A percentile compares a stretch with the other conserved stretches of the same genome.
Evolutionary conservation across 1,140 invertebrate species (phyloP).

Genomic region (Drosophila watanabei): DNA sequence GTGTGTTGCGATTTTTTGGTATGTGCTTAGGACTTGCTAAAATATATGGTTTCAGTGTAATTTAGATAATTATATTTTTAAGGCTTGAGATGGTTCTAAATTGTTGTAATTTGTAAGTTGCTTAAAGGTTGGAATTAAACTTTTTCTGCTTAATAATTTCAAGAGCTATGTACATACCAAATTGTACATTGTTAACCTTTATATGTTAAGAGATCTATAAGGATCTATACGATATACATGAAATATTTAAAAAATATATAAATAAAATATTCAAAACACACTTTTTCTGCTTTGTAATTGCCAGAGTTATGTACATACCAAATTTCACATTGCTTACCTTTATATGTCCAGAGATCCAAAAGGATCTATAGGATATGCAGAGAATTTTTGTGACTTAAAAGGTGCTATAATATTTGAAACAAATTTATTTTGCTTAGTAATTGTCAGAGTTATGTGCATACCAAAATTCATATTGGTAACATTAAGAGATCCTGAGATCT

Average conservation of each 20-base stretch:
- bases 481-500: not conserved
- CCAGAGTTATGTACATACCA: not conserved
- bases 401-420: fast-evolving
- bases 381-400: not conserved
- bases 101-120: not conserved
- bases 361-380: no score
- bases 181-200: not conserved
- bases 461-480: not conserved
- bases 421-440: not conserved
- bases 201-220: not conserved
- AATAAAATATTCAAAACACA: no score
- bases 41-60: not conserved
- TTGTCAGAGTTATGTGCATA: not conserved
- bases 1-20: no score
- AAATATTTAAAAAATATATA: no score
- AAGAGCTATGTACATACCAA: not conserved
- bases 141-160: not conserved
- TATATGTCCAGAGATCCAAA: not conserved
- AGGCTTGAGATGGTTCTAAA: no score
- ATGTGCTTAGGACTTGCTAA: not conserved
- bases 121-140: fast-evolving
- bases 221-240: no score
- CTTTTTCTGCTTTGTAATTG: not conserved
- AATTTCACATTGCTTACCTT: not conserved
- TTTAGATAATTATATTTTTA: no score